Percentiles rank a stretch among this genome's conserved stretches.
Conservation (phyloP, 2,888 invertebrate genomes). For the Heliconius sara region DNA sequence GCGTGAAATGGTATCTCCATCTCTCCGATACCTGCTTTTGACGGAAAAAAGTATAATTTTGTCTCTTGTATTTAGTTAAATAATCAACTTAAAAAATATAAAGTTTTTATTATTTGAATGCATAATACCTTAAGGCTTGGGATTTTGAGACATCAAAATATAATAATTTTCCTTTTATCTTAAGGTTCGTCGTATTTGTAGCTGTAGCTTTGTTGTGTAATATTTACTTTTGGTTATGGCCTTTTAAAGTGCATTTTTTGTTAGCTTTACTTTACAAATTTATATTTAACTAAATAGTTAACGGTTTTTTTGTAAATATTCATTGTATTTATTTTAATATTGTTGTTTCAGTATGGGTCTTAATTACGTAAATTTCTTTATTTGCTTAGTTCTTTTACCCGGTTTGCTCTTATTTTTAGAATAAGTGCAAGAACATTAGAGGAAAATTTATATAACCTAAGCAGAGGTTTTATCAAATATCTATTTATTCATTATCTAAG, state of each 20-base stretch:
- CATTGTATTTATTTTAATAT: too few species aligned
- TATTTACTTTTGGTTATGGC: constrained; percentile 5
- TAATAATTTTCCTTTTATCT: not conserved
- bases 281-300: not conserved
- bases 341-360: too few species aligned
- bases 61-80: not conserved
- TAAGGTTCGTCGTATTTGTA: constrained; percentile 2
- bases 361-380: too few species aligned
- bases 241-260: constrained; percentile 7
- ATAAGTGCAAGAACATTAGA: too few species aligned
- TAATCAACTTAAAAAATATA: not conserved
- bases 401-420: too few species aligned
- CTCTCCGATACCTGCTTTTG: not conserved
- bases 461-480: too few species aligned
- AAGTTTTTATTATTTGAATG: not conserved
- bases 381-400: too few species aligned
- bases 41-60: not conserved
- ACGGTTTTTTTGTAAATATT: not conserved
- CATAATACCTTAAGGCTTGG: not conserved
- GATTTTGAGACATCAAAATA: not conserved
- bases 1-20: too few species aligned
- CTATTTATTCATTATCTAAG: too few species aligned
- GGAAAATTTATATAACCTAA: too few species aligned
- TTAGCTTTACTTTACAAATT: not conserved
- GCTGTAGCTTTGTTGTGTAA: too few species aligned